phyloP scores from a whole-genome alignment of 2,888 invertebrate genomes.

The Mactromeris polynyma region DNA sequence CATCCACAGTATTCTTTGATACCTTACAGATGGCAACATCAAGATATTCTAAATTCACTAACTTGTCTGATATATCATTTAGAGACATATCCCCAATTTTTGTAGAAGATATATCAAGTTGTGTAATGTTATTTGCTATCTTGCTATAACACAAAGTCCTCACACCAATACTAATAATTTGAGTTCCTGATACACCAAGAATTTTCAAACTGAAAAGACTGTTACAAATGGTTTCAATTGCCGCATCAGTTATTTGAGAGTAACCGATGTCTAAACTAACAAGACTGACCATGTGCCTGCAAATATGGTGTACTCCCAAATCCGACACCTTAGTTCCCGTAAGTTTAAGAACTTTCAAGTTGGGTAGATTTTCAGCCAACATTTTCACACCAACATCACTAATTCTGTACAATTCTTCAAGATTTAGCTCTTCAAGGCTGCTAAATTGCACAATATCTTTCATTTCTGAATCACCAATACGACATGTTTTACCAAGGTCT shows the following conservation, averaged over 20 bases:
- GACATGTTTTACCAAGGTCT: constrained; percentile 67
- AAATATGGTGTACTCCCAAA: constrained; percentile 77
- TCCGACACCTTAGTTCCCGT: constrained; percentile 68
- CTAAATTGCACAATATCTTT: constrained; percentile 70
- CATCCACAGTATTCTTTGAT: constrained; percentile 11
- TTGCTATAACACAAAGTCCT: constrained; percentile 29
- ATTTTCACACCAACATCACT: constrained; percentile 68
- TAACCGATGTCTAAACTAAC: constrained; percentile 53
- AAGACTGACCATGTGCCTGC: constrained; percentile 69
- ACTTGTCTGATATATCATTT: constrained; percentile 31
- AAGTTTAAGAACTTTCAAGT: constrained; percentile 70
- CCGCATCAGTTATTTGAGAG: constrained; percentile 14
- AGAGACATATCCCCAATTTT: constrained; percentile 14
- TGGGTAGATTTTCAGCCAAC: constrained; percentile 66
- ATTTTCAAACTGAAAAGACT: constrained; percentile 20
- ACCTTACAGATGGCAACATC: constrained; percentile 4
- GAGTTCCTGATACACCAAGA: background rate
- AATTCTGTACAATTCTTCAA: constrained; percentile 78
- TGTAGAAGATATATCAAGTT: constrained; percentile 22
- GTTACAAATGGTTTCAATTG: constrained; percentile 1
- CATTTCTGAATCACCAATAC: constrained; percentile 75
- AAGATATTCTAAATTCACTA: constrained; percentile 25
- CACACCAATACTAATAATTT: constrained; percentile 7
- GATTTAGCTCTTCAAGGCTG: constrained; percentile 68
- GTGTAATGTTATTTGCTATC: background rate